A percentile compares a stretch with the other conserved stretches of the same genome.
phyloP scores from a whole-genome alignment of 2,888 invertebrate species.

The Drosophila mimica region DNA sequence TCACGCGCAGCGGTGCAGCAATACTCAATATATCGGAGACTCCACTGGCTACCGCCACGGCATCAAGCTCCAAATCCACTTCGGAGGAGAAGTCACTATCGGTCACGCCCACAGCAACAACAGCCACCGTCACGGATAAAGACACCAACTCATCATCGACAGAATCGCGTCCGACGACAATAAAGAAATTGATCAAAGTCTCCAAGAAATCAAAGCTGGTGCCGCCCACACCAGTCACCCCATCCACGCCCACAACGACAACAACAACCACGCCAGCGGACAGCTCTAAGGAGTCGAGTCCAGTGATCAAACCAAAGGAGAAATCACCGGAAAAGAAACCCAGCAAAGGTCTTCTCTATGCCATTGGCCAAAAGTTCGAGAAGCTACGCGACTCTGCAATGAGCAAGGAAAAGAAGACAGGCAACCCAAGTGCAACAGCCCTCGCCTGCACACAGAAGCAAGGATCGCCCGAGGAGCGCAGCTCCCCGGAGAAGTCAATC shows the following conservation, averaged over 20 bases:
- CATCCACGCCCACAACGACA: constrained; percentile 72
- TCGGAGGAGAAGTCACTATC: constrained; percentile 76
- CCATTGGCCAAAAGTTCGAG: constrained; percentile 91
- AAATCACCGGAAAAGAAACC: constrained; percentile 87
- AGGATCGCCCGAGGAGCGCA: constrained; percentile 63
- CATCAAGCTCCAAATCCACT: constrained; percentile 56
- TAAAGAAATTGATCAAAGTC: constrained; percentile 75
- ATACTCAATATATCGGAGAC: constrained; percentile 63
- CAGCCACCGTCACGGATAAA: constrained; percentile 45
- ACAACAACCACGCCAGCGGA: constrained; percentile 61
- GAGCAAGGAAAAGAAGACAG: constrained; percentile 82
- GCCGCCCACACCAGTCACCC: constrained; percentile 74
- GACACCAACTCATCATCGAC: constrained; percentile 62
- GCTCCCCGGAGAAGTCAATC: constrained; percentile 55
- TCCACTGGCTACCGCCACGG: neutral
- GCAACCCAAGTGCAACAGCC: constrained; percentile 47
- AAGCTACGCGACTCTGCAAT: constrained; percentile 87
- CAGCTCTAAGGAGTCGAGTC: constrained; percentile 82
- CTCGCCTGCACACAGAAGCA: constrained; percentile 74
- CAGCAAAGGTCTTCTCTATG: constrained; percentile 88
- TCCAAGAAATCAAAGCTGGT: constrained; percentile 80
- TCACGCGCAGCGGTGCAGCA: constrained; percentile 72
- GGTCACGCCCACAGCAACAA: constrained; percentile 47
- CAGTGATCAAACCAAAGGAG: constrained; percentile 75
- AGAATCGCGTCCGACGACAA: constrained; percentile 65